Evolutionary conservation across 2,888 invertebrate species (phyloP), one percentile per base, ranked within the genome.

Genomic region (Scaptomyza flava): DNA sequence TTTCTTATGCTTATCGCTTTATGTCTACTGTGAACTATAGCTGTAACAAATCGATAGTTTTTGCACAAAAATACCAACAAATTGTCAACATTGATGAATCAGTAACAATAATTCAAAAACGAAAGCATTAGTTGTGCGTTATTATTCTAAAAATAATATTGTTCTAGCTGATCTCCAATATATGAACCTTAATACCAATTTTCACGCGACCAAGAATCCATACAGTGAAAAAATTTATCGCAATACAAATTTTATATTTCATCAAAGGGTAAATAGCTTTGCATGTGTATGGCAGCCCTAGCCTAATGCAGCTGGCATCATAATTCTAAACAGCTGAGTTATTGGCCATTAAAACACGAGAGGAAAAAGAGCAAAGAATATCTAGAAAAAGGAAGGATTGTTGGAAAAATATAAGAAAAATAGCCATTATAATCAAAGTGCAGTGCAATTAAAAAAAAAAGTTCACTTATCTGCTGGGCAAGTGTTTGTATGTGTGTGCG

Each of bases 321-420:
- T 53, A 69, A 73, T 64, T 70, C 71, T 65, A 56, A 75, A 77
- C 74, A 75, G 74, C 74, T 77, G 77, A 65, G 77, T 74, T 73
- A 73, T 57, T 73, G 57, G 57, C 63, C 67, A 67, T 53, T 59
- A 57, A 66, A 75, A 61, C 45, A 58, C 72, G 60, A 67, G 50
- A 75, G 60, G 60, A 75, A 76, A 74, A 67, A 57, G 60, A 54
- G 43, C 50, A 41, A 38, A 47, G 56, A 59, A 59, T 45, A 41
- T 43, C 41, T 54, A 20, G 8, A 54, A 56, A 75, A 68, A 43
- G 11, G 43, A 41, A 63, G 74, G 59, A 77, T 77, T 23, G 52
- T 68, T 67, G 36, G 17, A 62, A 77, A 72, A 59, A 36, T 50
- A 42, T 3, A 30, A 23, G 12, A 60, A 62, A 43, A 17, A 23